A percentile compares a stretch with the other conserved stretches of the same genome.
These are phyloP conservation scores for Wasmannia auropunctata DNA, from an alignment of 1,140 invertebrate species.

Conservation along the genomic window DNA sequence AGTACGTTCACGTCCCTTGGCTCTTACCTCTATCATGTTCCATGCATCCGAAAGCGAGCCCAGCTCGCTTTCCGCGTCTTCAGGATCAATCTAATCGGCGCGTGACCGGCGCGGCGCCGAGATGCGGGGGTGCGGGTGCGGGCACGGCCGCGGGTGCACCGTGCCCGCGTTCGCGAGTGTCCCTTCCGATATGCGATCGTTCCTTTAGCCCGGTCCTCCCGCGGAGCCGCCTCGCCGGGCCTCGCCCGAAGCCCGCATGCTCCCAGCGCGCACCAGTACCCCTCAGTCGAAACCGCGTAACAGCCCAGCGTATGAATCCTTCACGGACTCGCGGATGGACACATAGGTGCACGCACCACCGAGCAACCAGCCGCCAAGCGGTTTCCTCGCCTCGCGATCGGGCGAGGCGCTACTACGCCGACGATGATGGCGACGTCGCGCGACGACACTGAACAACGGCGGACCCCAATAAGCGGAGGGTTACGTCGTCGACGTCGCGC, in stretches of 20 bases:
- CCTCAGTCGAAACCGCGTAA: not conserved
- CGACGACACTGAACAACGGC: constrained; percentile 41
- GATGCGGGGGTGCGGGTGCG: constrained; percentile 30
- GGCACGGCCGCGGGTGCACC: constrained; percentile 23
- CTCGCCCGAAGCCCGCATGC: constrained; percentile 80
- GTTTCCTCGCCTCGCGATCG: constrained; percentile 29
- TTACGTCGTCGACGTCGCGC: constrained; percentile 54
- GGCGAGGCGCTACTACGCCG: constrained; percentile 49
- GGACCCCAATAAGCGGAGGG: constrained; percentile 34
- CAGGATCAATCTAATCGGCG: constrained; percentile 52
- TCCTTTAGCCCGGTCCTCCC: constrained; percentile 79
- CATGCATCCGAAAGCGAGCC: constrained; percentile 84
- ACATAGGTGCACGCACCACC: constrained; percentile 62
- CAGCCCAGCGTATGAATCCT: not conserved
- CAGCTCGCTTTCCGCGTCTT: constrained; percentile 82
- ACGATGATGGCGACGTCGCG: constrained; percentile 20
- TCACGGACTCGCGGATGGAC: constrained; percentile 55
- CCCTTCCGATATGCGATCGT: constrained; percentile 46
- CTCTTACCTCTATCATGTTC: constrained; percentile 85
- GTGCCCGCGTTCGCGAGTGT: constrained; percentile 17
- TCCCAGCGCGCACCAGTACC: constrained; percentile 40
- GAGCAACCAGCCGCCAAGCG: constrained; percentile 18
- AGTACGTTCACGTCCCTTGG: not conserved
- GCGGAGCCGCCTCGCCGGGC: constrained; percentile 77
- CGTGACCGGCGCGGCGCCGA: constrained; percentile 49